Evolutionary conservation across 2,888 invertebrate genomes (phyloP), one percentile per base, ranked within the genome.

Genomic region (Falcaria lacertinaria): DNA sequence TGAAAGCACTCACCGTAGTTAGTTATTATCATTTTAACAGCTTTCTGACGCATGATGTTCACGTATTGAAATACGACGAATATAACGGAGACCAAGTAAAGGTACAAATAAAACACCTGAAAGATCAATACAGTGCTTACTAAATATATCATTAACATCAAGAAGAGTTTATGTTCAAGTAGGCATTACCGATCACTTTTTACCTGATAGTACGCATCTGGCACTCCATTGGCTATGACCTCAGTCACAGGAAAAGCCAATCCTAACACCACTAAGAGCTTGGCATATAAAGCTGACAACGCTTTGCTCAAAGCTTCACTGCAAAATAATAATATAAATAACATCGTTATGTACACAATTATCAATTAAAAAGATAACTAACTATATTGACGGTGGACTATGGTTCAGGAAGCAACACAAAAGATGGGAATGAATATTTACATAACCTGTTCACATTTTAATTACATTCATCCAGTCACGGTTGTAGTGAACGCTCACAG

Each of bases 231-330:
- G 2, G 95, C 94, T 50, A 96, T 94, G 40, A 96, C 94, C 86
- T 97, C 96, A 2, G 97, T 95, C 48, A 97, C 92, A 2, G 97
- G 97, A 64, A 97, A 93, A 13, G 96, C 95, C 33, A 96, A 91
- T 6, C 96, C 96, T 52, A 96, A 84, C 4, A 97, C 94, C 11
- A 97, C 95, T 45, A 97, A 80, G 11, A 97, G 87, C 74, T 97
- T 96, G 43, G 94, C 95, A 80, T 97, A 97, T 19, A 97, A 89
- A 2, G 95, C 95, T 33, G 96, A 96, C 34, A 96, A 77, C 4
- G 94, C 92, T 45, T 93, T 91, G 54, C 94, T 93, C 46, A 95
- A 74, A 33, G 93, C 93, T 77, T 95, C 94, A 64, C 93, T 94
- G 69, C n/a, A n/a, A n/a, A n/a, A n/a, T n/a, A n/a, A n/a, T n/a